These are phyloP conservation scores for Ceratosolen fusciceps DNA, from an alignment of 1,140 invertebrate genomes.

Conservation along the genomic window DNA sequence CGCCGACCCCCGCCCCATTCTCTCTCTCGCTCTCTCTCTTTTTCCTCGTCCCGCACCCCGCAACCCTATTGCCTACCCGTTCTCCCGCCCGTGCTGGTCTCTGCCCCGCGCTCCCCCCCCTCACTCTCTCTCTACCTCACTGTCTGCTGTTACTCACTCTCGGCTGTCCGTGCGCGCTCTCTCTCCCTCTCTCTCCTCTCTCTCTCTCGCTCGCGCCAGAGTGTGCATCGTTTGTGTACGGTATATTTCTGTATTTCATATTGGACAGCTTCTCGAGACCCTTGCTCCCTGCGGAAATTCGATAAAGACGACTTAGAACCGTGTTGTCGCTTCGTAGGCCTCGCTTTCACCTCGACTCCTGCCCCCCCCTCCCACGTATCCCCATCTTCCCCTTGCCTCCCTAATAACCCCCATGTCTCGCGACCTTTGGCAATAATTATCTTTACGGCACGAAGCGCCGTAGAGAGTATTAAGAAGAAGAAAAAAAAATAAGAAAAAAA, in stretches of 20 bases:
- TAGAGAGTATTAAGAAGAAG: too few species aligned
- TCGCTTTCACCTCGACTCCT: neutral
- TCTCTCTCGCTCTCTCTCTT: neutral
- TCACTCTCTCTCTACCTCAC: neutral
- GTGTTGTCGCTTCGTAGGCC: neutral
- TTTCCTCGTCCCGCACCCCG: neutral
- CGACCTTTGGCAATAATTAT: neutral
- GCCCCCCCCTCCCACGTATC: too few species aligned
- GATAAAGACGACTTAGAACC: constrained; percentile 7
- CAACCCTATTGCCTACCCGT: too few species aligned
- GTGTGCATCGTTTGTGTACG: neutral
- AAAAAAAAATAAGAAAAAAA: too few species aligned
- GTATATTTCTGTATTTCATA: constrained; percentile 9
- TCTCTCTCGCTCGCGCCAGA: neutral
- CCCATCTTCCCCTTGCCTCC: too few species aligned
- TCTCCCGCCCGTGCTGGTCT: too few species aligned
- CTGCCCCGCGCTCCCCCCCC: neutral
- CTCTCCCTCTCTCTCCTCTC: constrained; percentile 6
- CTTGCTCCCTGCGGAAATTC: neutral
- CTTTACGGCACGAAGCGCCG: neutral
- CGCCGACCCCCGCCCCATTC: neutral
- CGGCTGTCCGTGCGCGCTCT: too few species aligned
- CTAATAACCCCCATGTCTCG: too few species aligned
- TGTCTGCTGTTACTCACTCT: too few species aligned
- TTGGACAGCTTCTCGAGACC: neutral